phyloP scores from a whole-genome alignment of 2,888 invertebrate species.

The Microctonus hyperodae region DNA sequence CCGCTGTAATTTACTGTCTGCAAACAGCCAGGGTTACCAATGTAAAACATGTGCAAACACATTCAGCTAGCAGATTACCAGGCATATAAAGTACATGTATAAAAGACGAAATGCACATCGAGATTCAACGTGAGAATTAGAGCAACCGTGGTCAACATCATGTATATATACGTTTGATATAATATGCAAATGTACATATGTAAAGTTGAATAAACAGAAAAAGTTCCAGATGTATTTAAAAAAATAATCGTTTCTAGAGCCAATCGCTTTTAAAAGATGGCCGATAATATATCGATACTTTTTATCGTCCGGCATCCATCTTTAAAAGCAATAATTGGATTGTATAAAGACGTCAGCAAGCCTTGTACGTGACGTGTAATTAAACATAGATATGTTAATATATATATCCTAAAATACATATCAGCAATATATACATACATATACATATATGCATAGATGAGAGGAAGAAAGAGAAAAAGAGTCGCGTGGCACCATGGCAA shows the following conservation, averaged over 20 bases:
- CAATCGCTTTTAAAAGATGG: too few species aligned
- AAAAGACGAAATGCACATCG: conserved; percentile 26
- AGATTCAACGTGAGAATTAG: conserved; percentile 31
- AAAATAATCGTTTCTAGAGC: too few species aligned
- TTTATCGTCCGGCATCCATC: too few species aligned
- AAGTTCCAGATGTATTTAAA: too few species aligned
- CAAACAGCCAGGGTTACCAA: conserved; percentile 59
- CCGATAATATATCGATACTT: too few species aligned
- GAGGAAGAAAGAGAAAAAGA: conserved; percentile 32
- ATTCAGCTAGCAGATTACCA: conserved; percentile 36
- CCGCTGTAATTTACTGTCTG: conserved; percentile 62
- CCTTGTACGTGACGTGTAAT: conserved; percentile 59
- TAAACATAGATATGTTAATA: conserved; percentile 58
- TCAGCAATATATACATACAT: conserved; percentile 33
- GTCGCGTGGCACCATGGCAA: conserved; percentile 53
- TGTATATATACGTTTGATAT: background rate
- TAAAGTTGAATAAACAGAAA: too few species aligned
- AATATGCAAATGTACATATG: background rate
- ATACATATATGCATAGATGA: conserved; percentile 1
- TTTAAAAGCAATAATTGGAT: too few species aligned
- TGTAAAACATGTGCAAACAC: conserved; percentile 54
- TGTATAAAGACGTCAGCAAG: conserved; percentile 3
- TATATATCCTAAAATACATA: too few species aligned
- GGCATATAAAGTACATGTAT: background rate
- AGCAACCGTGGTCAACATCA: conserved; percentile 1